Conservation (phyloP, 2,113 vertebrate species). For the Myanophis thanlyinensis region DNA sequence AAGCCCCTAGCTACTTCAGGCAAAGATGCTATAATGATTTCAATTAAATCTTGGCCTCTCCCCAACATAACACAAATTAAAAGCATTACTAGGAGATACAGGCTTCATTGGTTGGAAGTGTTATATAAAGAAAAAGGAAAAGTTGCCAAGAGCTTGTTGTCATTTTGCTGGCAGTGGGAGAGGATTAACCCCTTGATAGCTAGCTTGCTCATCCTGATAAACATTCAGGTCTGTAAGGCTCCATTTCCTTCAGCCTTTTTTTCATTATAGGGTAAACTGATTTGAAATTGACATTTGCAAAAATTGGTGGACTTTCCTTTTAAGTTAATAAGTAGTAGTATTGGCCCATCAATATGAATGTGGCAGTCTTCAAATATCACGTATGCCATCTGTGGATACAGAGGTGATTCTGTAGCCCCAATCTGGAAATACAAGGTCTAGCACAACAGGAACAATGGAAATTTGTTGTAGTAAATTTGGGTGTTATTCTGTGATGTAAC, state of each 20-base stretch:
- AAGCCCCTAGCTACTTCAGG: slow-evolving; percentile 76
- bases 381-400: background rate
- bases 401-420: background rate
- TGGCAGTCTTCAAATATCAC: background rate
- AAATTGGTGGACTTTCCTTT: background rate
- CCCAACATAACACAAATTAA: slow-evolving; percentile 80
- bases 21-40: slow-evolving; percentile 82
- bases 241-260: background rate
- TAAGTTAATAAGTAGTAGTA: background rate
- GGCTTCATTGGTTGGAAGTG: slow-evolving; percentile 75
- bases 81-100: slow-evolving; percentile 78
- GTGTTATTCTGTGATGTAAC: background rate
- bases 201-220: slow-evolving; percentile 6
- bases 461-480: background rate
- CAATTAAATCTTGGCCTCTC: slow-evolving; percentile 85
- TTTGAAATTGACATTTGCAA: background rate
- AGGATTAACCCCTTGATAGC: slow-evolving; percentile 66
- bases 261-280: slow-evolving; percentile 13
- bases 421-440: background rate
- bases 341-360: background rate
- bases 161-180: slow-evolving; percentile 60
- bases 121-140: slow-evolving; percentile 72
- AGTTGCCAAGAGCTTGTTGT: slow-evolving; percentile 74
- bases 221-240: background rate
- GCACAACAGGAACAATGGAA: background rate